phyloP scores from a whole-genome alignment of 2,113 vertebrate genomes.

The Corapipo altera region DNA sequence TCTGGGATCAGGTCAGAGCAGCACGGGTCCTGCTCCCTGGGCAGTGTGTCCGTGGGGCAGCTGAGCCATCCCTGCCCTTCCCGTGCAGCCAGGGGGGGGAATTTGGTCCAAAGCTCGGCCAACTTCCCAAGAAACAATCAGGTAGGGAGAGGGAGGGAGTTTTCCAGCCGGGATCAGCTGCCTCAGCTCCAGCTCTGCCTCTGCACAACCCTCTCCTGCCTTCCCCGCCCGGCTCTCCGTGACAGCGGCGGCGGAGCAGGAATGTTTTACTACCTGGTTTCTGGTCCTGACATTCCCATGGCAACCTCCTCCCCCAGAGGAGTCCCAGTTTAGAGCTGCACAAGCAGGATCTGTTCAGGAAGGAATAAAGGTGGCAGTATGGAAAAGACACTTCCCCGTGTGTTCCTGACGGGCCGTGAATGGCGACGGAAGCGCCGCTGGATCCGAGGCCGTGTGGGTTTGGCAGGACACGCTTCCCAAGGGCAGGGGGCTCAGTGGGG shows the following conservation, averaged over 20 bases:
- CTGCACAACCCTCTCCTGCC: background rate
- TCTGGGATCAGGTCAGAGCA: rapidly evolving
- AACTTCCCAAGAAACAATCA: background rate
- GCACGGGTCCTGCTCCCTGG: background rate
- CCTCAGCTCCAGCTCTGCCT: background rate
- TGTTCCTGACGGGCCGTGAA: background rate
- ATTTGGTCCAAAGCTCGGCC: rapidly evolving
- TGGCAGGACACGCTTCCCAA: background rate
- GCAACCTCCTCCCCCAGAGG: background rate
- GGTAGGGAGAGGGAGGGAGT: background rate
- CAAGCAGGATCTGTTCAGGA: background rate
- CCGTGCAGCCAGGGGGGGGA: rapidly evolving
- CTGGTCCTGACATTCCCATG: slow-evolving; percentile 65
- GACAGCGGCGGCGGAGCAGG: background rate
- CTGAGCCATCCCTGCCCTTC: background rate
- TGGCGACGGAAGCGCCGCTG: rapidly evolving
- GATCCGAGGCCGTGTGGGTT: rapidly evolving
- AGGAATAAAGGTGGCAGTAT: background rate
- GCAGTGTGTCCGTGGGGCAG: background rate
- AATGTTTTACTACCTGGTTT: background rate
- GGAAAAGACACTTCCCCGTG: background rate
- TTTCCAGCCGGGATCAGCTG: background rate
- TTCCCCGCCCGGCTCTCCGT: background rate
- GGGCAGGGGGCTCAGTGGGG: background rate
- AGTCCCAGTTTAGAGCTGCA: background rate